Base-by-base conservation (phyloP, 2,888 invertebrate genomes). In the Creontiades dilutus region DNA sequence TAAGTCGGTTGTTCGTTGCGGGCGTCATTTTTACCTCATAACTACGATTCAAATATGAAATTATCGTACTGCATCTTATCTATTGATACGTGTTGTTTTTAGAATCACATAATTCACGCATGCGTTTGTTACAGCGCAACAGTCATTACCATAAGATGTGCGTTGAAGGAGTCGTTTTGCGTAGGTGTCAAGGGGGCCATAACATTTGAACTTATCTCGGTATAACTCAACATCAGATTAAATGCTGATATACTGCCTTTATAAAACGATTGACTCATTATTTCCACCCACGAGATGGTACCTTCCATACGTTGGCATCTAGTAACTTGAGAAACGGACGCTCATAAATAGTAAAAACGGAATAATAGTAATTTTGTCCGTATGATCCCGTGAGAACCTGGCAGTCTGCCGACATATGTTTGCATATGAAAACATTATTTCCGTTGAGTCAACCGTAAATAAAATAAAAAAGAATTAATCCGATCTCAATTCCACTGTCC, bases 241-340 rank as follows among this genome's bases (percentile, higher is more conserved):
- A 68, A 68, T 27, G 27, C 23, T 68, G 68, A 23, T 68, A 68
- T n/a, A 68, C 68, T 27, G 19, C n/a, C 23, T 68, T 23, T 27
- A 27, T 68, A 68, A 68, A 68, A 9, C 68, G 68, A 68, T 68
- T 68, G 68, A 68, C 68, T 23, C 68, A 68, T 68, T 68, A 68
- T 68, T 23, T 68, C 23, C 68, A 68, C 68, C 68, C 68, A 68
- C 68, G 68, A 68, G 19, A 23, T 23, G 23, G 23, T 11, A 23
- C 23, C 27, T 12, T 23, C 68, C 68, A 27, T 19, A 68, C 2
- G 13, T 16, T 52, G 1, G 52, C 23, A 57, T 37, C 57, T n/a
- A 16, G 57, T 57, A 57, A 16, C n/a, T 57, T 57, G 57, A 57
- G 57, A 57, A 23, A 52, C 16, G 16, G 52, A 14, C 16, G 9